Conservation (phyloP, 2,888 invertebrate genomes). For the Carpatolechia fugitivella region DNA sequence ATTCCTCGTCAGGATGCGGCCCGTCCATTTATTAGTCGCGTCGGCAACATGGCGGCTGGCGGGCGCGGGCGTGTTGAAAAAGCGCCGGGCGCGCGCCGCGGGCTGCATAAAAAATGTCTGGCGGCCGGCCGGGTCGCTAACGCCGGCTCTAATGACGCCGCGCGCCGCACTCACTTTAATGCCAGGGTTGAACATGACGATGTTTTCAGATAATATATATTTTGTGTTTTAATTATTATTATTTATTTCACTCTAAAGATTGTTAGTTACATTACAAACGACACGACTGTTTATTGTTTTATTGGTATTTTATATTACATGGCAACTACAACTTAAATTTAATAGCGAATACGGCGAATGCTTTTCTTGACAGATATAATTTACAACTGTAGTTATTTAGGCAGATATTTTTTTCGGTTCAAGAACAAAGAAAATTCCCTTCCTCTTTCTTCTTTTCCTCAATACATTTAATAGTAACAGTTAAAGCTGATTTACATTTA, state of each 20-base stretch:
- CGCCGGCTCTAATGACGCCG: slow-evolving; percentile 71
- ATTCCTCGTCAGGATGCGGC: slow-evolving; percentile 2
- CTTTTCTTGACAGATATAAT: too few relatives aligned
- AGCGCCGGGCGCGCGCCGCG: slow-evolving; percentile 54
- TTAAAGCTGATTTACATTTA: too few relatives aligned
- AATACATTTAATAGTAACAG: too few relatives aligned
- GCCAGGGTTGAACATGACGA: slow-evolving; percentile 47
- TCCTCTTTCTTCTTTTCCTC: too few relatives aligned
- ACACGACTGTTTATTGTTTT: too few relatives aligned
- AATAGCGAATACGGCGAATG: too few relatives aligned
- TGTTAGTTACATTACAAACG: too few relatives aligned
- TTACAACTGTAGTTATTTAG: too few relatives aligned
- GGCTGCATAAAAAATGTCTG: slow-evolving; percentile 77
- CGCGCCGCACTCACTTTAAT: slow-evolving; percentile 46
- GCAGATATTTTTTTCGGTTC: too few relatives aligned
- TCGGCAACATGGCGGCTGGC: slow-evolving; percentile 19
- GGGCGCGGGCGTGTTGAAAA: slow-evolving; percentile 44
- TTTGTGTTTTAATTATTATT: neutral
- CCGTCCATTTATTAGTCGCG: slow-evolving; percentile 17
- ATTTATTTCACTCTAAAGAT: neutral
- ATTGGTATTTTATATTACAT: too few relatives aligned
- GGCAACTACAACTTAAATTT: too few relatives aligned
- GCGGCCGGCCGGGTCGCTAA: slow-evolving; percentile 72
- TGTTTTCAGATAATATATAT: neutral
- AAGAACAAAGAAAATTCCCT: too few relatives aligned